Evolutionary conservation across 2,797 vertebrate species (phyloP), one percentile per base, ranked within the genome.

Genomic region (Enoplosus armatus): DNA sequence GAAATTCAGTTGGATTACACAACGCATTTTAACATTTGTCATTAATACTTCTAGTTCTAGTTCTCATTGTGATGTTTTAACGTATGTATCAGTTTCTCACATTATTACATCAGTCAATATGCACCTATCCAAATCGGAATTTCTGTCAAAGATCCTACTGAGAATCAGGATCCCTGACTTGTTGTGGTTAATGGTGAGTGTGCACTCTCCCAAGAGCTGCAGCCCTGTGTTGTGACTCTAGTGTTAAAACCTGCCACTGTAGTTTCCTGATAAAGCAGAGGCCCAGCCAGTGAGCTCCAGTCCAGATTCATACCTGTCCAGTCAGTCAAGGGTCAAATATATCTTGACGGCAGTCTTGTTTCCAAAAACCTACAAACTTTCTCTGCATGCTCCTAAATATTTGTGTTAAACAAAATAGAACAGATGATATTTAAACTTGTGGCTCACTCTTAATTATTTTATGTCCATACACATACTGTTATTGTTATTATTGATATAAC

Each of bases 191-290:
- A 45, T 53, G 48, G 37, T 48, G 37, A 47, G 63, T 16, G 27
- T 26, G 22, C 53, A n/a, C 3, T 51, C 29, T 53, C 26, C 16
- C 0, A 20, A 14, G 39, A 76, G 10, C 45, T 68, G 63, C 50
- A 60, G 54, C 26, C 67, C 33, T 68, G 48, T 74, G 68, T 62
- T 82, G 53, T 78, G 70, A 83, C 75, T 65, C 29, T n/a, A 18
- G 45, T 9, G 53, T 73, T 65, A 48, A 71, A 64, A 61, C 22
- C 35, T 75, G 74, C 43, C 68, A 41, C 76, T 35, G 26, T 31
- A 39, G 67, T 29, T 70, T 69, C 65, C 59, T 58, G 47, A 72
- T 64, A 29, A 59, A 75, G 37, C 15, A 35, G 41, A 45, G 29
- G 12, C 6, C 9, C 24, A 27, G 45, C 2, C 35, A 43, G 4